Evolutionary conservation across 2,888 invertebrate species (phyloP).

Genomic region (Agrilus mali): DNA sequence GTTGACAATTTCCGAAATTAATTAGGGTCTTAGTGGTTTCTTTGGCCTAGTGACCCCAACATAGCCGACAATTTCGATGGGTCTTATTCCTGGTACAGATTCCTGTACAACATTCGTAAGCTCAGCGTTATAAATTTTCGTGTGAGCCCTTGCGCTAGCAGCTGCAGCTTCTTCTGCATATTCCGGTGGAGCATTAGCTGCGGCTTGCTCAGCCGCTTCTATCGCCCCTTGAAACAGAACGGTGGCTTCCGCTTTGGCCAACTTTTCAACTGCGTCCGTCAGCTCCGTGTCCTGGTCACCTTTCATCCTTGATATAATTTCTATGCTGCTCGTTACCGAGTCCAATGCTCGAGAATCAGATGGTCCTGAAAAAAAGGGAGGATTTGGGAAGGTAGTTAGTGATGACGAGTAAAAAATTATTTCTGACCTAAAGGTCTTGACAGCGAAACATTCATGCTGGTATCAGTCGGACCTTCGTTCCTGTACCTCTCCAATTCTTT

Average conservation of each 20-base stretch:
- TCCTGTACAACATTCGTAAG: slow-evolving; percentile 26
- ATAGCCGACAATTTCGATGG: slow-evolving; percentile 36
- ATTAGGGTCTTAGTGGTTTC: slow-evolving; percentile 13
- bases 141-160: slow-evolving; percentile 25
- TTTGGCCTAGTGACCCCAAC: slow-evolving; percentile 34
- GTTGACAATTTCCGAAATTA: too few relatives aligned
- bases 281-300: slow-evolving; percentile 28
- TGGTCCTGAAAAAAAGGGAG: neutral
- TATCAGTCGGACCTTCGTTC: slow-evolving; percentile 4
- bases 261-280: slow-evolving; percentile 31
- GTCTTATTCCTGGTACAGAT: slow-evolving; percentile 27
- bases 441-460: slow-evolving; percentile 4
- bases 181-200: slow-evolving; percentile 32
- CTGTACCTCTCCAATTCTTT: slow-evolving; percentile 11
- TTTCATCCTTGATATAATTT: slow-evolving; percentile 21
- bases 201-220: slow-evolving; percentile 34
- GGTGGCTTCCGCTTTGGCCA: slow-evolving; percentile 35
- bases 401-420: neutral
- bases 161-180: slow-evolving; percentile 36
- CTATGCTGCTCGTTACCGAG: slow-evolving; percentile 25
- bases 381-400: too few relatives aligned
- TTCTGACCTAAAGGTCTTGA: neutral
- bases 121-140: slow-evolving; percentile 19
- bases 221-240: slow-evolving; percentile 34
- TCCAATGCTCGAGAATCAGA: slow-evolving; percentile 16